Conservation (phyloP, 2,113 vertebrate genomes). For the Dromaius novaehollandiae region DNA sequence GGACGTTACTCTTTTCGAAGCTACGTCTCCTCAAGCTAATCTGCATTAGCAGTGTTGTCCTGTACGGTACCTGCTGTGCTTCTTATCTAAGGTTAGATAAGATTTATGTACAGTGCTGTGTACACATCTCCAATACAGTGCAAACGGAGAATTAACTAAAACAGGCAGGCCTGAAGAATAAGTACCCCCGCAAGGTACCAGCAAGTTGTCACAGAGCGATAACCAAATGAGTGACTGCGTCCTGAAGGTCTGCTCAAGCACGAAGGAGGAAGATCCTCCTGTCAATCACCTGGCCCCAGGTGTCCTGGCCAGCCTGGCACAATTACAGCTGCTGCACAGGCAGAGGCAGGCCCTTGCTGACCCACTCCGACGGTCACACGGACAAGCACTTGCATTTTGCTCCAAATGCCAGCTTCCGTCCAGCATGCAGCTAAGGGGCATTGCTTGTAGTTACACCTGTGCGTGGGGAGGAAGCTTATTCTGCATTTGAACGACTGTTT, state of each 20-base stretch:
- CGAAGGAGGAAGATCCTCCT: not conserved
- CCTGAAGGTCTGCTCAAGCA: not conserved
- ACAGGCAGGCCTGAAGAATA: not conserved
- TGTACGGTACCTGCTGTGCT: not conserved
- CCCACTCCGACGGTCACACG: accelerated
- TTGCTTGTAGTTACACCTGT: not conserved
- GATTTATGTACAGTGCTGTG: not conserved
- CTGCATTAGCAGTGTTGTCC: too few relatives aligned
- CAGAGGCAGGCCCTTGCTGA: not conserved
- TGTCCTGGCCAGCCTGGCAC: not conserved
- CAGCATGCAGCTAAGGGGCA: not conserved
- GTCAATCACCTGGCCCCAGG: too few relatives aligned
- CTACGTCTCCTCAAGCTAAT: too few relatives aligned
- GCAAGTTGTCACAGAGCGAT: not conserved
- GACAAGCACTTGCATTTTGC: not conserved
- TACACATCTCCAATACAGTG: not conserved
- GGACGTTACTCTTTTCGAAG: not conserved
- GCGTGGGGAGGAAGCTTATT: accelerated
- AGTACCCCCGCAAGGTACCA: not conserved
- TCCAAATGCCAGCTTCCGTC: not conserved
- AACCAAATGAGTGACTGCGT: not conserved
- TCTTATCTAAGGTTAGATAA: not conserved
- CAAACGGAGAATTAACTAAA: not conserved
- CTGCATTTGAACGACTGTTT: not conserved
- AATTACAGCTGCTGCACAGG: not conserved